Base-by-base conservation (phyloP, 2,113 vertebrate species). In the Cyanoderma ruficeps region DNA sequence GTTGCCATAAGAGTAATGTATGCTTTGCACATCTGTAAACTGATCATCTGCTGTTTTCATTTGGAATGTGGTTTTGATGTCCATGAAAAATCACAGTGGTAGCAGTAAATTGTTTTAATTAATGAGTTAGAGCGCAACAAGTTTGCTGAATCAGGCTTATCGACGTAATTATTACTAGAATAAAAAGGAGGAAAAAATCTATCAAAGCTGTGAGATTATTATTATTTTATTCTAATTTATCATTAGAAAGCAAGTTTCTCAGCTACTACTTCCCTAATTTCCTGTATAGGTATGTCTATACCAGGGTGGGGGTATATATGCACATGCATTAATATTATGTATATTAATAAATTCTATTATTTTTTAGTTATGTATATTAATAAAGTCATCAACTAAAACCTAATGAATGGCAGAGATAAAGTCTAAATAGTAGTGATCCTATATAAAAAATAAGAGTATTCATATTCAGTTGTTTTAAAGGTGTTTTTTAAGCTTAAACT, bases 31-130 rank as follows among this genome's bases (percentile, higher is more conserved):
- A 65, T 89, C 87, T 95, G 37, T 85, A 94, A 98, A 95, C 46
- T 96, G 95, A 97, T 97, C 94, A 96, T 95, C 16, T 93, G 91
- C 89, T 90, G 37, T 96, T 98, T 98, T 96, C 86, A 96, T 97
- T 97, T 94, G 89, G 81, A 96, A 94, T 97, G 92, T 87, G 68
- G 94, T 97, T 98, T 98, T 98, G 93, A 96, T 96, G 96, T 95
- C 97, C 96, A 98, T 97, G 96, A 96, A 97, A 97, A 97, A 97
- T 96, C 94, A 97, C 70, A 92, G 77, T 74, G 49, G 93, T 96
- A 96, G 92, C 93, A 97, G 81, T 93, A 97, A 98, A 96, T 97
- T 97, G 94, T 96, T 98, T 98, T 98, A 98, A 98, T 98, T 98
- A 98, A 97, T 97, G 75, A 97, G 97, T 97, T 96, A 82, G 93